Evolutionary conservation across 1,140 invertebrate genomes (phyloP).

Genomic region (Zaprionus taronus): DNA sequence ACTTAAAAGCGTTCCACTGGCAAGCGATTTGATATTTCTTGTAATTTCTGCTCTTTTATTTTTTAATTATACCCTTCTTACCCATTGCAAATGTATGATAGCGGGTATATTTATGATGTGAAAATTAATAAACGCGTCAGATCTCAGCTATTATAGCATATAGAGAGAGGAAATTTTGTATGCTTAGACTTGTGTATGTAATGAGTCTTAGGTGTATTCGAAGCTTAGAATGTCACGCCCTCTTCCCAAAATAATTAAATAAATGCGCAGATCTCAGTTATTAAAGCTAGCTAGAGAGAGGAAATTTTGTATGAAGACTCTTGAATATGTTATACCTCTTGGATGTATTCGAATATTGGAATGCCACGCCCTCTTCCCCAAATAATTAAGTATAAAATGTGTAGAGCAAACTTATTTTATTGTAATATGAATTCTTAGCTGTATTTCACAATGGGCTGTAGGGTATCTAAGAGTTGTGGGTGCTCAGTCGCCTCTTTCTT

Average conservation of each 20-base stretch:
- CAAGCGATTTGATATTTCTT: constrained; percentile 43
- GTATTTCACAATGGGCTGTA: not conserved
- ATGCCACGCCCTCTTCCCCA: not conserved
- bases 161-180: not conserved
- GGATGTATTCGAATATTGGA: not conserved
- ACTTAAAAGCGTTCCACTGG: constrained; percentile 58
- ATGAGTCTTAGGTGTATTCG: not conserved
- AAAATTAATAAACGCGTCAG: not conserved
- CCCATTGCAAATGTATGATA: not conserved
- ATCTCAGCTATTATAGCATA: not conserved
- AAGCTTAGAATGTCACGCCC: not conserved
- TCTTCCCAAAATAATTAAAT: not conserved
- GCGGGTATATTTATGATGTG: not conserved
- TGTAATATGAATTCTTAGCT: not conserved
- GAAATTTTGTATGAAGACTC: not conserved
- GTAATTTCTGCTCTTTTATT: constrained; percentile 36
- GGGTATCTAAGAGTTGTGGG: not conserved
- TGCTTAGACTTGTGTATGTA: not conserved
- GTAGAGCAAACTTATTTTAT: not conserved
- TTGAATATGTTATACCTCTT: not conserved
- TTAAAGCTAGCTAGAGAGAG: too few relatives aligned
- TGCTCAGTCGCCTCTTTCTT: not conserved
- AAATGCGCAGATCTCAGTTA: too few relatives aligned
- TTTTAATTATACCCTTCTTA: constrained; percentile 7
- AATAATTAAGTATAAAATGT: not conserved